Evolutionary conservation across 2,113 vertebrate genomes (phyloP).

Genomic region (Neodontobutis hainanensis): DNA sequence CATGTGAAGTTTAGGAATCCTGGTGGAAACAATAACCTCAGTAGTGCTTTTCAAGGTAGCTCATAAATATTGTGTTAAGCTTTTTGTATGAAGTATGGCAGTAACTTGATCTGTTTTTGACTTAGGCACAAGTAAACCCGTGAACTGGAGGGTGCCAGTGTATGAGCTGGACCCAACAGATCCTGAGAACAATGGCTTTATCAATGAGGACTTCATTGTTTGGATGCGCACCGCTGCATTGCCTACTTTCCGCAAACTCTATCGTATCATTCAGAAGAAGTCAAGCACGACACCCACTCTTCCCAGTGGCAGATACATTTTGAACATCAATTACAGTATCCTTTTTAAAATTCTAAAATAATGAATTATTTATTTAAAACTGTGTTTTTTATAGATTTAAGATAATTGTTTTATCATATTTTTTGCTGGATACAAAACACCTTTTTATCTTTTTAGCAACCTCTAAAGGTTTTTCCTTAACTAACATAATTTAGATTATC

Average conservation of each 20-base stretch:
- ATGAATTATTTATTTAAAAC: neutral
- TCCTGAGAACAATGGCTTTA: slow-evolving; percentile 91
- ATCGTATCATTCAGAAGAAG: slow-evolving; percentile 90
- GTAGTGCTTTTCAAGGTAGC: slow-evolving; percentile 85
- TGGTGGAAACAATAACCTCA: slow-evolving; percentile 81
- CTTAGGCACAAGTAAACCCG: slow-evolving; percentile 86
- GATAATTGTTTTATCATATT: too few species aligned
- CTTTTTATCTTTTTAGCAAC: neutral
- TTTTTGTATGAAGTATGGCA: neutral
- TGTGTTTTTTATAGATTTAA: neutral
- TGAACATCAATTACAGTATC: slow-evolving; percentile 95
- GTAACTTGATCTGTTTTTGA: slow-evolving; percentile 11
- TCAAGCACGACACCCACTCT: slow-evolving; percentile 82
- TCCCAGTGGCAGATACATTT: slow-evolving; percentile 85
- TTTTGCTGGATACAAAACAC: too few species aligned
- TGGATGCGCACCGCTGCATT: slow-evolving; percentile 99
- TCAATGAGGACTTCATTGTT: slow-evolving; percentile 98
- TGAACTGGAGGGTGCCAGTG: slow-evolving; percentile 91
- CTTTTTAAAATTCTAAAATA: slow-evolving; percentile 74
- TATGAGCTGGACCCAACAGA: slow-evolving; percentile 83
- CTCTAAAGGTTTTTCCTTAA: slow-evolving; percentile 79
- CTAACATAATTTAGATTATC: slow-evolving; percentile 87
- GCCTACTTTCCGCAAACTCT: slow-evolving; percentile 96
- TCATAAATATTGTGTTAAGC: neutral
- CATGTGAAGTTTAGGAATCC: slow-evolving; percentile 98